Base-by-base conservation (phyloP, 1,140 invertebrate species). In the Ephestia elutella region DNA sequence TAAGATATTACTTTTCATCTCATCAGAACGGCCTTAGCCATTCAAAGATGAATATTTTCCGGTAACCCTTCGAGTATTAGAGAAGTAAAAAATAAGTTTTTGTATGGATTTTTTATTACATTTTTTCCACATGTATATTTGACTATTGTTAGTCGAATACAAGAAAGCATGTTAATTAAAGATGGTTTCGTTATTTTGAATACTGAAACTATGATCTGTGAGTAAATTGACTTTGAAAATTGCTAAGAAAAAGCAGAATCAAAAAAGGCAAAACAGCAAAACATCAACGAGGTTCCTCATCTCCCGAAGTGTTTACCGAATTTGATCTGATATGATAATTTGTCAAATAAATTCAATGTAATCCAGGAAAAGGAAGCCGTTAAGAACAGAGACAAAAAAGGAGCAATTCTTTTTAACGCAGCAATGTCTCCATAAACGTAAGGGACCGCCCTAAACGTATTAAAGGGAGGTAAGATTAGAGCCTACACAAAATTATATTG, bases 291-390 rank as follows among this genome's bases (percentile, higher is more conserved):
- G 7, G 21, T 25, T 25, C 21, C 21, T 3, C n/a, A 25, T 7
- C 2, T 3, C 21, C 30, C 9, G 49, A 50, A 9, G 50, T 25
- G 20, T 53, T 53, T 53, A 25, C 50, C 50, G 56, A 59, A 65
- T 65, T 61, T 59, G 13, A 57, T 54, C 63, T 35, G 20, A 57
- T 65, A 65, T 49, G 30, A 57, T 62, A 65, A 65, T 65, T 65
- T 61, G 63, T 57, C 59, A 56, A 65, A 65, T 65, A 65, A 62
- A 65, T 65, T 61, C 53, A 44, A 51, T 19, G 35, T 48, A 20
- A 44, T 21, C 20, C 51, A n/a, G 54, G 10, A 49, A 30, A 25
- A 28, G 35, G 17, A 49, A 30, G 15, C 19, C 28, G 32, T 28
- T 20, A 38, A 28, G n/a, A 7, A 44, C 15, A 56, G 21, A 32